Evolutionary conservation across 2,797 vertebrate genomes (phyloP), one percentile per base, ranked within the genome.

Genomic region (Pseudopleuronectes americanus): DNA sequence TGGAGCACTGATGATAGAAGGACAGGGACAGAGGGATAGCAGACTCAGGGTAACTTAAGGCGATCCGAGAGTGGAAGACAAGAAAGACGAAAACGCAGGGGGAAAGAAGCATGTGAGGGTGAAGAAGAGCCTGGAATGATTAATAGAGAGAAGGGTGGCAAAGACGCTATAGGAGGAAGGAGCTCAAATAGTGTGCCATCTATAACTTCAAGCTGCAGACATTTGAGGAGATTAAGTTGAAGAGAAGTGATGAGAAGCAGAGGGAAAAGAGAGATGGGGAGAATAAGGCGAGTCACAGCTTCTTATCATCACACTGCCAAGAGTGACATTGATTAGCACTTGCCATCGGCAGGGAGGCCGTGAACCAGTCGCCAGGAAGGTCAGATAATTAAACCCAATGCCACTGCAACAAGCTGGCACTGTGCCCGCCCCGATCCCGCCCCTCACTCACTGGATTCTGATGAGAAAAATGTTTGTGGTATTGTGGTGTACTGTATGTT

Each of bases 371-470:
- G 57, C 70, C 69, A 41, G 61, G 74, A 92, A 92, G 89, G 91
- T 85, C 83, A 79, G 76, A 79, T 91, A 91, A 93, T 93, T 93
- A 93, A 92, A 90, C 85, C 84, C 75, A 77, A 73, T 8, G 47
- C 64, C 63, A 71, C 74, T 70, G 80, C 81, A 82, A 81, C 73
- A 83, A 74, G 74, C 74, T 87, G 89, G 88, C 77, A 36, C 64
- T 12, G 3, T 1, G 66, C 86, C 89, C 83, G 58, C 47, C 71
- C 68, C 79, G 51, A 76, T 80, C 74, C 68, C 3, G 9, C 59
- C 24, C 24, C 36, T 6, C 61, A 57, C 57, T 57, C 60, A 23
- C 12, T 58, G 8, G 57, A 63, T 41, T 31, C 47, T 53, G 45
- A 48, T 52, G 36, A 57, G 53, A 73, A 55, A 64, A 60, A 76